These are phyloP conservation scores for Psittacula derbiana DNA, from an alignment of 2,797 vertebrate genomes.

Conservation along the genomic window DNA sequence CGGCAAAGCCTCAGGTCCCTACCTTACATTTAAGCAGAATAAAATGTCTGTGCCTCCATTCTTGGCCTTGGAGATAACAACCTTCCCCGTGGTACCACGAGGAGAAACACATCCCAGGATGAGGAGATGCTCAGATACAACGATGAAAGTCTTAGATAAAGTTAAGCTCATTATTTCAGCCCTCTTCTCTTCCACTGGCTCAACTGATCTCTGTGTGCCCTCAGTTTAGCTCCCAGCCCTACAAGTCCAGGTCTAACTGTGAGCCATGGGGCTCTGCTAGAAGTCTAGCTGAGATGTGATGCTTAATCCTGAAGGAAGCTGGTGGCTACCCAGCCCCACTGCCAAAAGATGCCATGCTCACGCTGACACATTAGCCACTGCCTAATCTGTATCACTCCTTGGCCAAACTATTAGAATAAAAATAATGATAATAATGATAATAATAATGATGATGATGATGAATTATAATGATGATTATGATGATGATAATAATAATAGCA, in stretches of 20 bases:
- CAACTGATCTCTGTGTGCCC: not conserved
- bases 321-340: accelerated
- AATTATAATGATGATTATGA: not conserved
- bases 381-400: not conserved
- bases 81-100: accelerated
- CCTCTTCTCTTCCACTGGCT: not conserved
- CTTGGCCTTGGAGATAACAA: not conserved
- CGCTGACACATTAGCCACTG: not conserved
- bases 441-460: no score
- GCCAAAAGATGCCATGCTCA: not conserved
- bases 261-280: not conserved
- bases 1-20: not conserved
- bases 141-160: not conserved
- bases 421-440: not conserved
- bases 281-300: not conserved
- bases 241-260: not conserved
- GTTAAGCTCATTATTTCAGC: not conserved
- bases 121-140: not conserved
- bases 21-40: not conserved
- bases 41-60: not conserved
- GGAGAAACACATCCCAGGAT: not conserved
- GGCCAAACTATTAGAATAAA: not conserved
- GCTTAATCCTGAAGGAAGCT: not conserved
- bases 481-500: not conserved
- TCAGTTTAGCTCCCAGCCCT: not conserved